These are phyloP conservation scores for Tenthredo notha DNA, from an alignment of 2,888 invertebrate species.

Conservation along the genomic window DNA sequence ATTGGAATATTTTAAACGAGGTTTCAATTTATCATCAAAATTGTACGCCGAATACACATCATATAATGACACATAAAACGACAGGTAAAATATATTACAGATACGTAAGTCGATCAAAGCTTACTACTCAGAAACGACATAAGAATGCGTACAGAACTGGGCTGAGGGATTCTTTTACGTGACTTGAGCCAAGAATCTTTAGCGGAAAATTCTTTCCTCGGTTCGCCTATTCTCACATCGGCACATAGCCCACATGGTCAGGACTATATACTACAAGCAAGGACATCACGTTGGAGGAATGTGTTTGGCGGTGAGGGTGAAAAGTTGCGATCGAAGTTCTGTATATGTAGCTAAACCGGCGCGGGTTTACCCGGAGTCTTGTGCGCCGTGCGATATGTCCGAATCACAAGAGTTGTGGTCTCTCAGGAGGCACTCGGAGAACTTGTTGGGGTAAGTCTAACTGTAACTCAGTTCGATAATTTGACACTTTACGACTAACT, in stretches of 20 bases:
- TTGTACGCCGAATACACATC: constrained; percentile 5
- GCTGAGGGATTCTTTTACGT: constrained; percentile 10
- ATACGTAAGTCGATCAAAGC: constrained; percentile 7
- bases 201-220: constrained; percentile 7
- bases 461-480: constrained; percentile 52
- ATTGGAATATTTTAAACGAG: background rate
- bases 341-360: constrained; percentile 3
- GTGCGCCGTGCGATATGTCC: constrained; percentile 38
- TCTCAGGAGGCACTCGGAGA: constrained; percentile 45
- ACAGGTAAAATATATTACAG: background rate
- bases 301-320: constrained; percentile 30
- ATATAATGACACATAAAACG: background rate
- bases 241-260: constrained; percentile 13
- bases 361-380: constrained; percentile 4
- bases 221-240: constrained; percentile 1
- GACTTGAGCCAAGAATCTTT: constrained; percentile 12
- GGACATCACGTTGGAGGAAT: constrained; percentile 31
- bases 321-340: constrained; percentile 45
- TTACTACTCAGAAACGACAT: background rate
- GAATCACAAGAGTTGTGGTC: constrained; percentile 45
- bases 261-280: constrained; percentile 14
- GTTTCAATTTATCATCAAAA: constrained; percentile 19
- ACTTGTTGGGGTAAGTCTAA: constrained; percentile 53
- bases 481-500: constrained; percentile 51
- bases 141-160: constrained; percentile 7